Percentiles rank a stretch among this genome's conserved stretches.
Evolutionary conservation across 1,140 invertebrate species (phyloP).

Genomic region (Eciton burchellii): DNA sequence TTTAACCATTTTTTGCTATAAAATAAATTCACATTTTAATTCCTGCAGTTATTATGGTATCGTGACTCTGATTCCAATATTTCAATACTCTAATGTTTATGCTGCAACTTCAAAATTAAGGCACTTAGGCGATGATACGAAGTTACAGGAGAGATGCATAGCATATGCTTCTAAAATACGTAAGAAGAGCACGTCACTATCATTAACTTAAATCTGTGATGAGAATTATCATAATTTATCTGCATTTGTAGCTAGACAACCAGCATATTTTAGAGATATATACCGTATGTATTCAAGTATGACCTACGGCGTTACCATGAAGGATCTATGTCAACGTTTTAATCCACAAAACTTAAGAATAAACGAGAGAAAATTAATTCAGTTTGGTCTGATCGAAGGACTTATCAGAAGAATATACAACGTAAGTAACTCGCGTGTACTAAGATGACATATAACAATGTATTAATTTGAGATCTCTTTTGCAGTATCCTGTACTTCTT

Average conservation of each 20-base stretch:
- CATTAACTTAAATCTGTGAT: background rate
- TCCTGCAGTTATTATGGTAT: slow-evolving; percentile 90
- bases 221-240: background rate
- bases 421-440: slow-evolving; percentile 76
- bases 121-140: slow-evolving; percentile 88
- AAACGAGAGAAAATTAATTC: slow-evolving; percentile 94
- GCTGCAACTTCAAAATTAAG: slow-evolving; percentile 93
- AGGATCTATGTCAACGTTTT: slow-evolving; percentile 92
- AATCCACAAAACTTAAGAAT: slow-evolving; percentile 91
- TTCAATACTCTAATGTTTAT: slow-evolving; percentile 98
- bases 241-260: slow-evolving; percentile 82
- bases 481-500: slow-evolving; percentile 85
- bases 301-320: slow-evolving; percentile 94
- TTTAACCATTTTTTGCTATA: background rate
- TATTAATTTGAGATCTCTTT: slow-evolving; percentile 45
- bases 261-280: slow-evolving; percentile 89
- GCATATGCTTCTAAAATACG: slow-evolving; percentile 89
- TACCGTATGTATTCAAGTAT: slow-evolving; percentile 93
- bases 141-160: slow-evolving; percentile 92
- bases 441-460: background rate
- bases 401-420: slow-evolving; percentile 94
- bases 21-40: background rate
- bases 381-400: slow-evolving; percentile 95
- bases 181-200: slow-evolving; percentile 70
- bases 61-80: slow-evolving; percentile 93